Conservation (phyloP, 1,140 invertebrate genomes). For the Pollicipes pollicipes region DNA sequence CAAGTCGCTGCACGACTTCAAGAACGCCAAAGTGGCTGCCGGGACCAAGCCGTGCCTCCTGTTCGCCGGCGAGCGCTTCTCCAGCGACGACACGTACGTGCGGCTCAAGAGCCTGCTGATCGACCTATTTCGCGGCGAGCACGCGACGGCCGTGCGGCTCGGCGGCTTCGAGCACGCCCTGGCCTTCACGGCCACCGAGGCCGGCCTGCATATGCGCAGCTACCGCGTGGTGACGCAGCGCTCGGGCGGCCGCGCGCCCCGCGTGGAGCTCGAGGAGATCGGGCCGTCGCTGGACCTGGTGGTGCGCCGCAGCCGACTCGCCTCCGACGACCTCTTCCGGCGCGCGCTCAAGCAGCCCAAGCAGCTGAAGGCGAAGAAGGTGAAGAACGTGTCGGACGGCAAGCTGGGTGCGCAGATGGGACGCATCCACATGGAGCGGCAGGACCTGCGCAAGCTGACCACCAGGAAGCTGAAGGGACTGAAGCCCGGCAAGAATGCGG, state of each 20-base stretch:
- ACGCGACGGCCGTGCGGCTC: slow-evolving; percentile 56
- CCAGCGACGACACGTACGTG: slow-evolving; percentile 49
- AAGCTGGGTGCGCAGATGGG: slow-evolving; percentile 74
- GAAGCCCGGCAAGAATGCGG: slow-evolving; percentile 33
- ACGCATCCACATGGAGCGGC: slow-evolving; percentile 77
- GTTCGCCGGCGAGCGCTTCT: slow-evolving; percentile 85
- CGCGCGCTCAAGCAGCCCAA: slow-evolving; percentile 66
- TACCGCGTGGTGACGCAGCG: slow-evolving; percentile 47
- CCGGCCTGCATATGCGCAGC: slow-evolving; percentile 63
- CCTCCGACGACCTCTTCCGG: slow-evolving; percentile 79
- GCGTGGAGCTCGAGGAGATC: slow-evolving; percentile 83
- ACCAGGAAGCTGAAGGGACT: slow-evolving; percentile 88
- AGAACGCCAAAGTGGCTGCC: slow-evolving; percentile 52
- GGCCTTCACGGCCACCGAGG: slow-evolving; percentile 64
- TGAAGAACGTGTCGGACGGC: slow-evolving; percentile 80
- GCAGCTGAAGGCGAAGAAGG: slow-evolving; percentile 57
- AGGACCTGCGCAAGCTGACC: slow-evolving; percentile 68
- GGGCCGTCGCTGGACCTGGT: slow-evolving; percentile 80
- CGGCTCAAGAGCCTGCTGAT: slow-evolving; percentile 73
- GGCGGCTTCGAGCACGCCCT: slow-evolving; percentile 86
- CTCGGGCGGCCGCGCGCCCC: slow-evolving; percentile 64
- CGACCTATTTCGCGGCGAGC: slow-evolving; percentile 84
- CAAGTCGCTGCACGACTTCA: slow-evolving; percentile 56
- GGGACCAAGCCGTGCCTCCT: slow-evolving; percentile 82
- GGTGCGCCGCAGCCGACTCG: slow-evolving; percentile 66